phyloP scores from a whole-genome alignment of 2,797 vertebrate species.

The Eulemur rubriventer region DNA sequence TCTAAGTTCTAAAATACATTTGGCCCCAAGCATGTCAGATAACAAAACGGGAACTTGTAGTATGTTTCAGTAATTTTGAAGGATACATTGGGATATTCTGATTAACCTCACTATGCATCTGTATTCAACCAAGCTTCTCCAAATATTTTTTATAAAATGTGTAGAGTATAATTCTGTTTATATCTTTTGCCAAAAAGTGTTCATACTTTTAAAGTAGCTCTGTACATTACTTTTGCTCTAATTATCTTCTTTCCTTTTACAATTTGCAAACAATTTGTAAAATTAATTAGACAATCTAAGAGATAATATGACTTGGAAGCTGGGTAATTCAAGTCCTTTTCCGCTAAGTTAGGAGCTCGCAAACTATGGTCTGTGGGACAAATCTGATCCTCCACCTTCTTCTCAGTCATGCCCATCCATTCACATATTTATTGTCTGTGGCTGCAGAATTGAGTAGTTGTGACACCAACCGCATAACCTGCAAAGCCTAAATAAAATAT shows the following conservation, averaged over 20 bases:
- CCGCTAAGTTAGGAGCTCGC: slow-evolving; percentile 37
- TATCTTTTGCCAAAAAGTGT: slow-evolving; percentile 28
- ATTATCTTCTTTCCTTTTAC: slow-evolving; percentile 6
- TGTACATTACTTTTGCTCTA: not conserved
- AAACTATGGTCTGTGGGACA: not conserved
- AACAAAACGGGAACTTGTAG: not conserved
- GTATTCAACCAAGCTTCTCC: not conserved
- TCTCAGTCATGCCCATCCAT: not conserved
- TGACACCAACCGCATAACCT: not conserved
- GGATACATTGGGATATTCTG: not conserved
- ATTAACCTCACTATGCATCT: not conserved
- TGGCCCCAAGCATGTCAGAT: not conserved
- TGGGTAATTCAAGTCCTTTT: slow-evolving; percentile 66
- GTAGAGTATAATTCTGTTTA: not conserved
- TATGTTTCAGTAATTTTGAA: not conserved
- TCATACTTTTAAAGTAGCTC: slow-evolving; percentile 16
- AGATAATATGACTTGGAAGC: slow-evolving; percentile 29
- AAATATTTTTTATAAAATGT: slow-evolving; percentile 1
- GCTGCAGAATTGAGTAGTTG: not conserved
- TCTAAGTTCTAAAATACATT: not conserved
- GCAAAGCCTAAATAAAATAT: not conserved
- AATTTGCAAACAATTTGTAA: slow-evolving; percentile 38
- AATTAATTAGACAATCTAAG: slow-evolving; percentile 43
- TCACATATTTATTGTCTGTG: not conserved
- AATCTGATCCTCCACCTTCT: not conserved